phyloP scores from a whole-genome alignment of 2,888 invertebrate species.

The Macrophya alboannulata region DNA sequence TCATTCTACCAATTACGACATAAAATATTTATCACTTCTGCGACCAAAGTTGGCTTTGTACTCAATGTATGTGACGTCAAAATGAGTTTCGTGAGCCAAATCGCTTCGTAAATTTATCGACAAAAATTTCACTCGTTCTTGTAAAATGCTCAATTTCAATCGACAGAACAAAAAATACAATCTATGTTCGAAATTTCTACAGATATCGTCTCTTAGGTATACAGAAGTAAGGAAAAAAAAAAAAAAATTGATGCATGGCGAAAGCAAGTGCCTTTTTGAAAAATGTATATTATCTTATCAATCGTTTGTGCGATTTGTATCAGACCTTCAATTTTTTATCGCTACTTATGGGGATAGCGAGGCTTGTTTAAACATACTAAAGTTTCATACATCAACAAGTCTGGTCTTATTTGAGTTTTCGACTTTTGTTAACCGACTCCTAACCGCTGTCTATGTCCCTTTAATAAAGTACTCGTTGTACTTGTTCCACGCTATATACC shows the following conservation, averaged over 20 bases:
- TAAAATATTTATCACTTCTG: neutral
- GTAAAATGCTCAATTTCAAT: neutral
- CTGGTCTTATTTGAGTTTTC: neutral
- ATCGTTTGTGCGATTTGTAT: neutral
- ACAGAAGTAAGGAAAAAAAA: neutral
- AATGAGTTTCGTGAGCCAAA: neutral
- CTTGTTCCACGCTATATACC: neutral
- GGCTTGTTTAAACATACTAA: neutral
- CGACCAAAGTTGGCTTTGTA: neutral
- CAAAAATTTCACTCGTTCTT: neutral
- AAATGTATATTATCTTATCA: neutral
- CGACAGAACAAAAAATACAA: neutral
- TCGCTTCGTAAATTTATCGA: neutral
- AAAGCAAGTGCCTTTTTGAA: neutral
- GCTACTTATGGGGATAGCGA: neutral
- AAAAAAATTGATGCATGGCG: neutral
- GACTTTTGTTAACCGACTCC: neutral
- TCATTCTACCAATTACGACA: neutral
- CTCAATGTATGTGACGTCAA: neutral
- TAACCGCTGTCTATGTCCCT: conserved; percentile 1
- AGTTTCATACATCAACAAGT: neutral
- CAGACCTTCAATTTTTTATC: neutral
- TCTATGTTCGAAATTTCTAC: neutral
- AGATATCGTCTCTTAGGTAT: neutral
- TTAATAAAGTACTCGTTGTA: neutral